Conservation (phyloP, 2,797 vertebrate species). For the Acipenser transmontanus region DNA sequence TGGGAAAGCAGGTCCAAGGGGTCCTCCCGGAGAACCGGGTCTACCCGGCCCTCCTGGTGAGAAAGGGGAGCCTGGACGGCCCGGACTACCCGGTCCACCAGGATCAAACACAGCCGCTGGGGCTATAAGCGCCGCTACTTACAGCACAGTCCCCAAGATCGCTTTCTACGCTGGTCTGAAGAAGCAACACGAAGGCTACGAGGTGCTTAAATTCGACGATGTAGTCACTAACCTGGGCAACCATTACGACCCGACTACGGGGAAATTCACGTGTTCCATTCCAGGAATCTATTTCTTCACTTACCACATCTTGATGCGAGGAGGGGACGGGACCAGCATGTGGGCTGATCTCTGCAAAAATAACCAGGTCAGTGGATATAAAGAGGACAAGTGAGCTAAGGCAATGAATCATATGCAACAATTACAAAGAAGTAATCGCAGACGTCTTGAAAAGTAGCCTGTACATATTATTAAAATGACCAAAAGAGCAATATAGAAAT, state of each 20-base stretch:
- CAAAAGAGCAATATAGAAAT: no score
- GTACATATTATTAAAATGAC: no score
- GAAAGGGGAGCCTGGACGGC: slow-evolving; percentile 77
- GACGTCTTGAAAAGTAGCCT: no score
- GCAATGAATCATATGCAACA: not conserved
- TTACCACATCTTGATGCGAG: slow-evolving; percentile 92
- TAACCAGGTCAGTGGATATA: slow-evolving; percentile 73
- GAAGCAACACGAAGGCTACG: slow-evolving; percentile 89
- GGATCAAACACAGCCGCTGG: slow-evolving; percentile 70
- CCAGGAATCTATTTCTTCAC: slow-evolving; percentile 95
- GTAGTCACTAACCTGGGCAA: slow-evolving; percentile 93
- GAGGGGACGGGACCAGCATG: slow-evolving; percentile 92
- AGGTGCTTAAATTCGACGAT: slow-evolving; percentile 92
- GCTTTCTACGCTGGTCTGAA: slow-evolving; percentile 94
- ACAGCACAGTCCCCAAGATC: slow-evolving; percentile 90
- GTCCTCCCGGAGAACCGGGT: slow-evolving; percentile 79
- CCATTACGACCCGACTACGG: slow-evolving; percentile 83
- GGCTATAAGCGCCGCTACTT: slow-evolving; percentile 86
- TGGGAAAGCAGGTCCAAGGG: slow-evolving; percentile 79
- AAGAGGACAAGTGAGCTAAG: slow-evolving; percentile 3
- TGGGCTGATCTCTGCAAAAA: slow-evolving; percentile 95
- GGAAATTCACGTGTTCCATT: slow-evolving; percentile 92
- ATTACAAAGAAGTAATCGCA: no score
- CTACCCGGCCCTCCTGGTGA: slow-evolving; percentile 78
- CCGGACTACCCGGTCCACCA: slow-evolving; percentile 76